Evolutionary conservation across 1,140 invertebrate genomes (phyloP), one percentile per base, ranked within the genome.

Genomic region (Pogonognathellus flavescens): DNA sequence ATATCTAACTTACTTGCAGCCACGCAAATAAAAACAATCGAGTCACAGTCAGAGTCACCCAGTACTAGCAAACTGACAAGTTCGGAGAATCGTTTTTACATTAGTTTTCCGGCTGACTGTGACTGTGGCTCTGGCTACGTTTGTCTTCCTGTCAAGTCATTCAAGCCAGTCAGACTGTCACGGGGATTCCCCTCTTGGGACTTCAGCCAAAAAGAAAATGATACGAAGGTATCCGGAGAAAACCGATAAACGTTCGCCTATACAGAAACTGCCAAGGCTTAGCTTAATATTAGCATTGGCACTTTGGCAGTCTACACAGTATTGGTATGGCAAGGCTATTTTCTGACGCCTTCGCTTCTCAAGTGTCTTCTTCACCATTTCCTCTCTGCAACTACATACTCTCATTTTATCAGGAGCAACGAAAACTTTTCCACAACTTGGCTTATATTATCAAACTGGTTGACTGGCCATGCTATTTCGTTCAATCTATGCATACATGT

Each of bases 251-350:
- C 70, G 70, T 76, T 76, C 31, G 25, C 0, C 70, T 76, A 31
- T 66, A 41, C 31, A 41, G 2, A 41, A 6, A 41, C 31, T 41
- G 31, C 8, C 11, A 50, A 41, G 41, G 70, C 31, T 70, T 70
- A 70, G 14, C 66, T 76, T 76, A 76, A 76, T 76, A 76, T 76
- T 76, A 76, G 70, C 70, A 76, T 76, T 50, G 41, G 70, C 70
- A 50, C 53, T 57, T n/a, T 76, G 16, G 9, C 41, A 76, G 31
- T 50, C 70, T 50, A n/a, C 14, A n/a, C 22, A 49, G 13, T 31
- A 66, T 76, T 49, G 70, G 41, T 41, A 76, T 76, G 70, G 70
- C 70, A 76, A 76, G 70, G 70, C 70, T 76, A 76, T 76, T 76
- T 76, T 50, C 14, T 13, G 20, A 66, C 62, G 62, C 62, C 62